Conservation (phyloP, 2,888 invertebrate species). For the Ormyrus rosae region DNA sequence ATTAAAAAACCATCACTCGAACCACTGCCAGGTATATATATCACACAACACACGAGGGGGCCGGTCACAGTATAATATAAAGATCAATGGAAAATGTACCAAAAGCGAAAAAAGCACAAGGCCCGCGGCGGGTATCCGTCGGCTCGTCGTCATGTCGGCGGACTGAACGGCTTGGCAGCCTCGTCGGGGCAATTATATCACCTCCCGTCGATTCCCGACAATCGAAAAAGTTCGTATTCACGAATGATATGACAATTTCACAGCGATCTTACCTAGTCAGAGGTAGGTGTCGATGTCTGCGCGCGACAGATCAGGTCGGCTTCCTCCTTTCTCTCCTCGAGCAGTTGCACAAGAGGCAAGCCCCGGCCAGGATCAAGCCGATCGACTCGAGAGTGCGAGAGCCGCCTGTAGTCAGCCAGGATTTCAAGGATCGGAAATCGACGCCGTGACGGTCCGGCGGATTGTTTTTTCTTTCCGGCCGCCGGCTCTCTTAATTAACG, state of each 20-base stretch:
- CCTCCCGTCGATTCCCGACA: conserved; percentile 45
- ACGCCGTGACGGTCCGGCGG: conserved; percentile 37
- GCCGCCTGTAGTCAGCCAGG: not conserved
- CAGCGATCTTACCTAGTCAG: conserved; percentile 58
- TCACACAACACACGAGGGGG: no score
- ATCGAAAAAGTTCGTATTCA: conserved; percentile 62
- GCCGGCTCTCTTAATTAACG: conserved; percentile 24
- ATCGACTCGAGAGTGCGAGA: not conserved
- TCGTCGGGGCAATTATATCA: conserved; percentile 68
- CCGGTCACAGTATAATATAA: no score
- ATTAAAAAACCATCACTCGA: no score
- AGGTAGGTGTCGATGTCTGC: conserved; percentile 1
- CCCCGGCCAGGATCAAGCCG: not conserved
- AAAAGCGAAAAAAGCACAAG: not conserved
- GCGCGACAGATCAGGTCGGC: conserved; percentile 50
- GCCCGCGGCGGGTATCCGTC: conserved; percentile 1
- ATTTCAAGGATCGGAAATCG: conserved; percentile 51
- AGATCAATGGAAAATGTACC: no score
- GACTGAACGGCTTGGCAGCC: conserved; percentile 30
- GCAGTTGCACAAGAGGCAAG: conserved; percentile 64
- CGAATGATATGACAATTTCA: conserved; percentile 70
- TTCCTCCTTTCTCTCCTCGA: conserved; percentile 73
- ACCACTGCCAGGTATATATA: no score
- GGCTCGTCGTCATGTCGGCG: conserved; percentile 10
- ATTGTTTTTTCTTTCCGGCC: not conserved